These are phyloP conservation scores for Merops nubicus DNA, from an alignment of 2,113 vertebrate genomes.

Conservation along the genomic window DNA sequence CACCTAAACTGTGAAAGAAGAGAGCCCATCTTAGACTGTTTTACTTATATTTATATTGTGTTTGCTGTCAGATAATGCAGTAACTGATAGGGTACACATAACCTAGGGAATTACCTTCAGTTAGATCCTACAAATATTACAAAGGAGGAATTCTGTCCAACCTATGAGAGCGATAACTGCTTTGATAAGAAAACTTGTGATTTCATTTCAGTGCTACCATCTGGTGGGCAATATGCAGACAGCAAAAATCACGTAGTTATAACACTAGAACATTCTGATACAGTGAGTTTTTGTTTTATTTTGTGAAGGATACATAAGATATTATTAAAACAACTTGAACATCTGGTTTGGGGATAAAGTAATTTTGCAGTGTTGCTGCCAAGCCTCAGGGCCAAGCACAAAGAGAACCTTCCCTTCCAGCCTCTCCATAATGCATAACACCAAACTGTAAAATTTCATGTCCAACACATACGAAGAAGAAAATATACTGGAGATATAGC, in stretches of 20 bases:
- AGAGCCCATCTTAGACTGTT: neutral
- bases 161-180: neutral
- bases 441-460: slow-evolving; percentile 56
- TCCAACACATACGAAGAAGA: slow-evolving; percentile 69
- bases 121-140: neutral
- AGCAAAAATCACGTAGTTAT: slow-evolving; percentile 30
- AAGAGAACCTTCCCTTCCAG: slow-evolving; percentile 64
- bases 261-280: slow-evolving; percentile 69
- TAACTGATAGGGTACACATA: neutral
- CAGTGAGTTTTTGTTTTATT: slow-evolving; percentile 75
- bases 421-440: slow-evolving; percentile 62
- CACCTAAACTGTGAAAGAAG: neutral
- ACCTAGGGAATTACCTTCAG: neutral
- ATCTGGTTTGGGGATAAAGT: slow-evolving; percentile 83
- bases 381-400: slow-evolving; percentile 73
- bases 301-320: slow-evolving; percentile 76
- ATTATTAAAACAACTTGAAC: slow-evolving; percentile 81
- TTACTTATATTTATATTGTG: neutral
- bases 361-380: slow-evolving; percentile 73
- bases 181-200: slow-evolving; percentile 29
- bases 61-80: neutral
- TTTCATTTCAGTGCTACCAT: slow-evolving; percentile 67
- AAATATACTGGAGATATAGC: slow-evolving; percentile 15
- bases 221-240: slow-evolving; percentile 69
- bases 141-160: neutral